phyloP scores from a whole-genome alignment of 2,888 invertebrate genomes.

The Clusia tigrina region DNA sequence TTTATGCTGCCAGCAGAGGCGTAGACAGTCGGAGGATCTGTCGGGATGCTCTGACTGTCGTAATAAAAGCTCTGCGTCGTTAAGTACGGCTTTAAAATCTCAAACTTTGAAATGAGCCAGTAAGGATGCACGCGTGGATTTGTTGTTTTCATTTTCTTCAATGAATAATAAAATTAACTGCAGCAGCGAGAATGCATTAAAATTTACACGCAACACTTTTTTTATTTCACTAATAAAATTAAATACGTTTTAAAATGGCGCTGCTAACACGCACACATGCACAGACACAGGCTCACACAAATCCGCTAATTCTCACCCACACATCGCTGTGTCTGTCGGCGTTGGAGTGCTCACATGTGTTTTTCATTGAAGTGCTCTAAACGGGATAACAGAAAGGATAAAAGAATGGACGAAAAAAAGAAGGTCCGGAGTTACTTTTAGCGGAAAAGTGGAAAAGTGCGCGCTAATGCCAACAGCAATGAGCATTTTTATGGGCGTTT shows the following conservation, averaged over 20 bases:
- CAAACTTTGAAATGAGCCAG: background rate
- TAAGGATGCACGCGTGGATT: background rate
- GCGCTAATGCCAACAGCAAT: background rate
- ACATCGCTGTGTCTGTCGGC: background rate
- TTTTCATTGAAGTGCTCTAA: no score
- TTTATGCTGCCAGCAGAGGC: background rate
- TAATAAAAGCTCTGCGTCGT: background rate
- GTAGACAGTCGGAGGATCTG: background rate
- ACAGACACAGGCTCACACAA: background rate
- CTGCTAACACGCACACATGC: background rate
- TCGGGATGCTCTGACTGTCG: background rate
- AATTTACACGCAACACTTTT: constrained; percentile 13
- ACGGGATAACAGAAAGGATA: no score
- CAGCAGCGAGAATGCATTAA: constrained; percentile 4
- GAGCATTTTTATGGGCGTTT: constrained; percentile 9
- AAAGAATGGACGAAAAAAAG: background rate
- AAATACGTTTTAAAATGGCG: constrained; percentile 9
- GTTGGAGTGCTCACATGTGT: background rate
- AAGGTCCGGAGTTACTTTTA: background rate
- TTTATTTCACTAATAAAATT: constrained; percentile 19
- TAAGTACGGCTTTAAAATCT: background rate
- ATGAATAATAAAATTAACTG: background rate
- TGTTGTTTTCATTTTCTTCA: background rate
- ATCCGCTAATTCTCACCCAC: no score
- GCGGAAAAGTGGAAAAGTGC: background rate